Conservation (phyloP, 2,113 vertebrate genomes). For the Marmota monax region DNA sequence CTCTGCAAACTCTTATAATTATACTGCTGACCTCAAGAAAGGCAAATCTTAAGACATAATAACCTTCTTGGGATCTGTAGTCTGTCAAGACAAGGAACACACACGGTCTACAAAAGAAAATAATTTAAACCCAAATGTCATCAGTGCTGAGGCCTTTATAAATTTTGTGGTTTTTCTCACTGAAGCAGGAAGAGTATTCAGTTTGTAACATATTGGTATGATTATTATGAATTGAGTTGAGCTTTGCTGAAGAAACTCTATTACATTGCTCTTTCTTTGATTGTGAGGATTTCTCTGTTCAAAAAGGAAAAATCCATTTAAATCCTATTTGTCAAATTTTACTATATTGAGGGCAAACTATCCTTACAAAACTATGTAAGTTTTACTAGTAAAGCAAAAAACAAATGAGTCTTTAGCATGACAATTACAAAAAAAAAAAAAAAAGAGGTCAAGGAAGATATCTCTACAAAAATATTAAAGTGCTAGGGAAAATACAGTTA, state of each 20-base stretch:
- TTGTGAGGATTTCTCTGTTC: slow-evolving; percentile 48
- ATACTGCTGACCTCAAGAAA: slow-evolving; percentile 62
- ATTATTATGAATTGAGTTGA: slow-evolving; percentile 72
- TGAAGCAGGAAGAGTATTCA: slow-evolving; percentile 70
- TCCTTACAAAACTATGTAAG: neutral
- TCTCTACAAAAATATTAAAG: neutral
- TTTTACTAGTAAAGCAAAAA: slow-evolving; percentile 36
- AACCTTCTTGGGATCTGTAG: slow-evolving; percentile 50
- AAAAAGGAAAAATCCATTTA: slow-evolving; percentile 43
- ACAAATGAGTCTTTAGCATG: neutral
- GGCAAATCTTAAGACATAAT: slow-evolving; percentile 68
- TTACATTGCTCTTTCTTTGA: slow-evolving; percentile 54
- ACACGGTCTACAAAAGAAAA: slow-evolving; percentile 80
- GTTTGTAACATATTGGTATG: slow-evolving; percentile 77
- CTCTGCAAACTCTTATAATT: slow-evolving; percentile 63
- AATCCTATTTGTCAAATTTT: slow-evolving; percentile 52
- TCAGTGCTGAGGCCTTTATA: slow-evolving; percentile 63
- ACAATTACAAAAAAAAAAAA: neutral
- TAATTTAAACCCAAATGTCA: slow-evolving; percentile 80
- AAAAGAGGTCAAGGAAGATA: neutral
- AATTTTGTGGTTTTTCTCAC: slow-evolving; percentile 73
- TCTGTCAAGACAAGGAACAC: slow-evolving; percentile 76
- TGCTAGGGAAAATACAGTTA: neutral
- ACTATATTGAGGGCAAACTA: neutral
- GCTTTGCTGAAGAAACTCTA: slow-evolving; percentile 49